phyloP scores from a whole-genome alignment of 1,140 invertebrate genomes.

The Acromyrmex heyeri region DNA sequence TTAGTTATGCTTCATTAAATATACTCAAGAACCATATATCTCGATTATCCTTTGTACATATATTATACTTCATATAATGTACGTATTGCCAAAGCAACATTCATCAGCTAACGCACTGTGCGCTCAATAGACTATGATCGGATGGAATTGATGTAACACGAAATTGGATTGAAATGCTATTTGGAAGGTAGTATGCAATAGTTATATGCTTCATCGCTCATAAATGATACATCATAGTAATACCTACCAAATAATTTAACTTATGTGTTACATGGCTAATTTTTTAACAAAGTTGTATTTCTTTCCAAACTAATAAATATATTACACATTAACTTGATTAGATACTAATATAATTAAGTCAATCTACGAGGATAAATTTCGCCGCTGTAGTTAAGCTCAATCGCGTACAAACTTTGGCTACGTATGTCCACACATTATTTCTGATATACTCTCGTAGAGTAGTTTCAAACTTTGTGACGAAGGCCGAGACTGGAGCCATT shows the following conservation, averaged over 20 bases:
- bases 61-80: slow-evolving; percentile 27
- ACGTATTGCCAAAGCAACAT: slow-evolving; percentile 24
- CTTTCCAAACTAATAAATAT: not conserved
- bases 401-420: slow-evolving; percentile 37
- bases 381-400: slow-evolving; percentile 23
- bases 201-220: slow-evolving; percentile 28
- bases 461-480: slow-evolving; percentile 58
- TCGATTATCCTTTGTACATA: slow-evolving; percentile 15
- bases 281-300: not conserved
- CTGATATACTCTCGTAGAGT: slow-evolving; percentile 31
- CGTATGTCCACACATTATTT: slow-evolving; percentile 59
- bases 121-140: slow-evolving; percentile 45
- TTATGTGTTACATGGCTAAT: not conserved
- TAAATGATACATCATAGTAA: slow-evolving; percentile 23
- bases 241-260: slow-evolving; percentile 18
- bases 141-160: slow-evolving; percentile 46
- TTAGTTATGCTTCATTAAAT: slow-evolving; percentile 25
- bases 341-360: slow-evolving; percentile 27
- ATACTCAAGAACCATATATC: not conserved
- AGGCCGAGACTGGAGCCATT: slow-evolving; percentile 32
- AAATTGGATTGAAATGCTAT: slow-evolving; percentile 59
- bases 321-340: not conserved
- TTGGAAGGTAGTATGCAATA: slow-evolving; percentile 29
- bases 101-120: slow-evolving; percentile 18
- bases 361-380: slow-evolving; percentile 25